Conservation (phyloP, 2,888 invertebrate species). For the Eurytoma adleriae region DNA sequence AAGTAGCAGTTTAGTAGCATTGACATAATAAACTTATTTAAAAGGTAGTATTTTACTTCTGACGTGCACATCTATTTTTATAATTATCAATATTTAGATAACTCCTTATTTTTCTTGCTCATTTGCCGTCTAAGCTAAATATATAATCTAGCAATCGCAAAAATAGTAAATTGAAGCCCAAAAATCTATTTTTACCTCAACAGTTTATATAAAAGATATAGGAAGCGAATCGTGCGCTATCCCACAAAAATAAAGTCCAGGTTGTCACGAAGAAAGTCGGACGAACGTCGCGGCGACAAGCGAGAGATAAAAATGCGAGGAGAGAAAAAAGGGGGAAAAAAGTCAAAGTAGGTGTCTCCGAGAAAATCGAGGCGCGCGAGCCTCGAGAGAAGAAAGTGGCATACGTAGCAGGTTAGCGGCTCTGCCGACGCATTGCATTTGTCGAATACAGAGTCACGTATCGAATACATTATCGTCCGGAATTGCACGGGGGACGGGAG, state of each 20-base stretch:
- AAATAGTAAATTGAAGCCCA: no score
- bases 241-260: not conserved
- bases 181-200: no score
- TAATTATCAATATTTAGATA: no score
- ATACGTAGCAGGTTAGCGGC: conserved; percentile 41
- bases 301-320: conserved; percentile 20
- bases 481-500: conserved; percentile 61
- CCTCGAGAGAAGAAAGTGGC: conserved; percentile 25
- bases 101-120: no score
- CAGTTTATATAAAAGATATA: no score
- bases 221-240: no score
- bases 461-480: conserved; percentile 73
- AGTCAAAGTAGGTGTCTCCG: not conserved
- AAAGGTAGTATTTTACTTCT: no score
- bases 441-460: conserved; percentile 72
- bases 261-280: not conserved
- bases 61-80: no score
- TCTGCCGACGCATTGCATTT: conserved; percentile 59
- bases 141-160: not conserved
- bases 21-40: no score
- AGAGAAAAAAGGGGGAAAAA: conserved; percentile 17
- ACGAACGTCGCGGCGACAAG: conserved; percentile 24
- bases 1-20: no score
- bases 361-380: not conserved
- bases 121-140: no score